phyloP scores from a whole-genome alignment of 2,113 vertebrate genomes.

The Heterotilapia buettikoferi region DNA sequence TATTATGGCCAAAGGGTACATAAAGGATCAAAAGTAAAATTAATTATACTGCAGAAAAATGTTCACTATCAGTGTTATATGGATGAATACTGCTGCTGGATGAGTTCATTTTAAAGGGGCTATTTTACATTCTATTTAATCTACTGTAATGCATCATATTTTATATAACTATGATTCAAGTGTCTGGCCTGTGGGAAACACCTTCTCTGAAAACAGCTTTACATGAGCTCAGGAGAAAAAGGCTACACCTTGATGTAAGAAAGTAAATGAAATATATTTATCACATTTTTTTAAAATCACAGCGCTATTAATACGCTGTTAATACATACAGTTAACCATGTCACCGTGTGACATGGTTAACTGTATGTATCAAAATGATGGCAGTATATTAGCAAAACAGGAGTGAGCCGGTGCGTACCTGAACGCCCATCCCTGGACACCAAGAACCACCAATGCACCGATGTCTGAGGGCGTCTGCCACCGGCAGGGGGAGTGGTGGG shows the following conservation, averaged over 20 bases:
- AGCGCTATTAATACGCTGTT: background rate
- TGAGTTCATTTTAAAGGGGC: background rate
- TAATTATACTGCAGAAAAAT: background rate
- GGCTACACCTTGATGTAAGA: background rate
- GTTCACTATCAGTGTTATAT: background rate
- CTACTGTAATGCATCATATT: background rate
- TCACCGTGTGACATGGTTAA: background rate
- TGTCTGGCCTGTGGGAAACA: background rate
- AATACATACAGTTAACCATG: too few relatives aligned
- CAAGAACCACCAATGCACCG: too few relatives aligned
- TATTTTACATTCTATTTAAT: background rate
- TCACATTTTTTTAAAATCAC: rapidly evolving
- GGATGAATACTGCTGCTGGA: background rate
- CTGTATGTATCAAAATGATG: background rate
- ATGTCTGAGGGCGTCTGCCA: too few relatives aligned
- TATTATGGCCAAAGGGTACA: background rate
- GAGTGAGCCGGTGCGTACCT: too few relatives aligned
- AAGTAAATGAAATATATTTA: background rate
- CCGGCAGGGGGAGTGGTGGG: too few relatives aligned
- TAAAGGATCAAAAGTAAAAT: background rate
- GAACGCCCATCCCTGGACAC: too few relatives aligned
- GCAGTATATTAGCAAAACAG: background rate
- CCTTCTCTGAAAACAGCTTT: background rate
- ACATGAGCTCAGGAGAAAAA: background rate
- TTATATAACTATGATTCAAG: background rate